Conservation (phyloP, 1,140 invertebrate species). For the Trichonephila clavipes region DNA sequence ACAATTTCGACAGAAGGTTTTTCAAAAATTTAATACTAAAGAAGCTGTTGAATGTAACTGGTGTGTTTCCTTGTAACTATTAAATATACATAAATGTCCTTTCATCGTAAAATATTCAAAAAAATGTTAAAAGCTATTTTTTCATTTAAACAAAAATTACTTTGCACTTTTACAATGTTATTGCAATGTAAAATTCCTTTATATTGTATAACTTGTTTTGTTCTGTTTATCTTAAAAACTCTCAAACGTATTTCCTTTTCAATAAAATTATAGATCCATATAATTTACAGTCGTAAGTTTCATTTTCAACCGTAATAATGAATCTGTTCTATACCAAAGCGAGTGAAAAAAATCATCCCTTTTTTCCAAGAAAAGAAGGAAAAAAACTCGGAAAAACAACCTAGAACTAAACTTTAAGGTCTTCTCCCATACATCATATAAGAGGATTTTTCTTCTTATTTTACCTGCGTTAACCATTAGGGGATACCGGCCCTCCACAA, state of each 20-base stretch:
- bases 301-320: background rate
- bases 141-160: background rate
- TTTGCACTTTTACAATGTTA: no score
- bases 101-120: no score
- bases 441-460: background rate
- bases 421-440: background rate
- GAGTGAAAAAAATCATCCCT: background rate
- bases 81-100: no score
- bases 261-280: background rate
- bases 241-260: background rate
- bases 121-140: background rate
- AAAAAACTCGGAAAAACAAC: background rate
- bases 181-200: no score
- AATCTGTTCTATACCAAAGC: background rate
- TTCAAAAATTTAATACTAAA: no score
- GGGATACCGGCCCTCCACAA: slow-evolving; percentile 14
- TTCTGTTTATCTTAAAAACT: background rate
- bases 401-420: background rate
- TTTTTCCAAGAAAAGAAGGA: background rate
- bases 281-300: background rate
- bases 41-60: no score
- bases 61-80: no score
- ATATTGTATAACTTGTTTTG: no score
- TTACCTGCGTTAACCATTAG: slow-evolving; percentile 36
- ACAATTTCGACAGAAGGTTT: no score